Conservation (phyloP, 2,113 vertebrate species). For the Sylvietta virens region DNA sequence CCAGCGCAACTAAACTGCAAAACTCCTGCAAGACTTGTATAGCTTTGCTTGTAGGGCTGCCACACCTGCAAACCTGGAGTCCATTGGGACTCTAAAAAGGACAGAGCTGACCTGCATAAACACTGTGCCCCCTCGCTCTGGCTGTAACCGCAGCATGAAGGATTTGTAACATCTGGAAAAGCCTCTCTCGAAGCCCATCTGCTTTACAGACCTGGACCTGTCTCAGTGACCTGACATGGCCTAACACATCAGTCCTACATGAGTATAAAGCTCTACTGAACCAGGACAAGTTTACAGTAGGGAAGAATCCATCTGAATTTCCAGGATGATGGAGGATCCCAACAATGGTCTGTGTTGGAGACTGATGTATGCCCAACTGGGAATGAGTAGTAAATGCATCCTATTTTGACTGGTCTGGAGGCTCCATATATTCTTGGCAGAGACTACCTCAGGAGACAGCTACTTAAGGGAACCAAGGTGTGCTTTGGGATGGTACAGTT, state of each 20-base stretch:
- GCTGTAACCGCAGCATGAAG: neutral
- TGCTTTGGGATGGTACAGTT: neutral
- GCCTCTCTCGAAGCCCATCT: neutral
- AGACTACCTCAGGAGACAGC: neutral
- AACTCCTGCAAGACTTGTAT: neutral
- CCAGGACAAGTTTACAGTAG: too few relatives aligned
- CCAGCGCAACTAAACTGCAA: neutral
- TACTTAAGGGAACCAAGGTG: neutral
- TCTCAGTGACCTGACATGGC: neutral
- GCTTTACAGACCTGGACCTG: neutral
- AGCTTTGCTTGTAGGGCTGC: neutral
- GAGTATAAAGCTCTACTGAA: neutral
- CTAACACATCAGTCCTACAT: neutral
- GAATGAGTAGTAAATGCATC: neutral
- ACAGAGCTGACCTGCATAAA: neutral
- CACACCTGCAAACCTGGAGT: neutral
- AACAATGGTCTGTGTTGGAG: neutral
- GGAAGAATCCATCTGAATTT: neutral
- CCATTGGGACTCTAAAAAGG: neutral
- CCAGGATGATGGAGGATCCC: neutral
- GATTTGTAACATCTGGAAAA: neutral
- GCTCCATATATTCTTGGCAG: neutral
- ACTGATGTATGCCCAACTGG: neutral
- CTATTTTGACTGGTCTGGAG: neutral
- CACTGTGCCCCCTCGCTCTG: fast-evolving